Evolutionary conservation across 1,140 invertebrate genomes (phyloP).

Genomic region (Calliphora vicina): DNA sequence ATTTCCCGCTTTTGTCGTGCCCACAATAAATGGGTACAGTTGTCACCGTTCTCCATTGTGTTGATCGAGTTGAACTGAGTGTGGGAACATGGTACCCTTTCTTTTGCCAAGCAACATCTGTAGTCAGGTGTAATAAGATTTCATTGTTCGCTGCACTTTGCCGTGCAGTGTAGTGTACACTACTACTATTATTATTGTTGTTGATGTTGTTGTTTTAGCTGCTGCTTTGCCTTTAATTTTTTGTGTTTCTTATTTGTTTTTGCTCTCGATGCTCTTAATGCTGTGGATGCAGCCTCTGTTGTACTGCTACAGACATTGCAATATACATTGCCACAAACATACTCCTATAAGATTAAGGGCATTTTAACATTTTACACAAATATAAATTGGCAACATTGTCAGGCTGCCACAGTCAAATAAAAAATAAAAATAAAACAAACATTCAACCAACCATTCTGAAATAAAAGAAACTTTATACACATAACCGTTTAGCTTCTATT

Average conservation of each 20-base stretch:
- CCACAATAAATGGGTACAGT: slow-evolving; percentile 20
- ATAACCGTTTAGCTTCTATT: background rate
- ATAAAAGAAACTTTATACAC: background rate
- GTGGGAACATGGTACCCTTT: slow-evolving; percentile 25
- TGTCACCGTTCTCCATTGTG: background rate
- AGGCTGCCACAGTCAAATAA: background rate
- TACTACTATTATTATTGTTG: background rate
- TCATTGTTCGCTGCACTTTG: slow-evolving; percentile 11
- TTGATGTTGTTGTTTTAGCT: background rate
- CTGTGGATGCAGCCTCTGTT: background rate
- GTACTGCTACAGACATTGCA: background rate
- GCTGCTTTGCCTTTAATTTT: background rate
- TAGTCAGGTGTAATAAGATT: slow-evolving; percentile 29
- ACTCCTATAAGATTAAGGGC: background rate
- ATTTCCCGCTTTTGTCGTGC: background rate
- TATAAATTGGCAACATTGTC: background rate
- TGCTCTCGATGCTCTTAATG: background rate
- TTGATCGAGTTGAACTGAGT: slow-evolving; percentile 15
- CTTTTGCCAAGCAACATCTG: slow-evolving; percentile 7
- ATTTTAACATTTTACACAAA: background rate
- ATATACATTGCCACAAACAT: background rate
- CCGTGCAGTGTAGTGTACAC: background rate
- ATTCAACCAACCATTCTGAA: no score
- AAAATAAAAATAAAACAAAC: no score
- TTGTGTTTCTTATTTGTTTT: no score